Evolutionary conservation across 2,113 vertebrate species (phyloP), one percentile per base, ranked within the genome.

Genomic region (Gyps fulvus): DNA sequence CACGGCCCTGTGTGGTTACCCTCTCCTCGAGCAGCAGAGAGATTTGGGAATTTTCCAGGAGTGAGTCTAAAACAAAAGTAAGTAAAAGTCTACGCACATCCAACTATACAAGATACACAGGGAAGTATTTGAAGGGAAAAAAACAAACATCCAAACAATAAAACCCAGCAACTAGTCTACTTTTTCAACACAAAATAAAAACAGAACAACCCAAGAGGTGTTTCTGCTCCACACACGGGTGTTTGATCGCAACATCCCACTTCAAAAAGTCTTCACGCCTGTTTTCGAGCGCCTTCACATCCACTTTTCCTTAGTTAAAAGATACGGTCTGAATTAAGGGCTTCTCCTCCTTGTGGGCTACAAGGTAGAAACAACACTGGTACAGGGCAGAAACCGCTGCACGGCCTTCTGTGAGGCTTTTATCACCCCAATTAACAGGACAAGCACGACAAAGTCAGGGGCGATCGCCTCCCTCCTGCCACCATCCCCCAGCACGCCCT

Each of bases 1-100:
- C 36, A 5, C 7, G 25, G n/a, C 40, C 45, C 38, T 2, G 26
- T 2, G 1, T 2, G 0, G 31, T 14, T 66, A 80, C 20, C 0
- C 29, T 62, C 59, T 63, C n/a, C 81, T 66, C 2, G 2, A 23
- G 21, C 15, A 25, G 43, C 1, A 0, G 10, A 77, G 45, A 72
- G 19, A 79, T 38, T 19, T 29, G 31, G 77, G 87, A 57, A 62
- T 74, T 78, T 94, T 43, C 70, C 62, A 65, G 66, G 74, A 88
- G 72, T 6, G 17, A 7, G 43, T 7, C 29, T 54, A 50, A 72
- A 50, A 7, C 34, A 54, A n/a, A 62, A 38, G 31, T 17, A 70
- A 95, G 69, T 10, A 54, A 11, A 42, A 49, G 27, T 12, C 62
- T 72, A 72, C n/a, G 31, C 70, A 58, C 43, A 52, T 90, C 47